Base-by-base conservation (phyloP, 2,113 vertebrate genomes). In the Morone chrysops region DNA sequence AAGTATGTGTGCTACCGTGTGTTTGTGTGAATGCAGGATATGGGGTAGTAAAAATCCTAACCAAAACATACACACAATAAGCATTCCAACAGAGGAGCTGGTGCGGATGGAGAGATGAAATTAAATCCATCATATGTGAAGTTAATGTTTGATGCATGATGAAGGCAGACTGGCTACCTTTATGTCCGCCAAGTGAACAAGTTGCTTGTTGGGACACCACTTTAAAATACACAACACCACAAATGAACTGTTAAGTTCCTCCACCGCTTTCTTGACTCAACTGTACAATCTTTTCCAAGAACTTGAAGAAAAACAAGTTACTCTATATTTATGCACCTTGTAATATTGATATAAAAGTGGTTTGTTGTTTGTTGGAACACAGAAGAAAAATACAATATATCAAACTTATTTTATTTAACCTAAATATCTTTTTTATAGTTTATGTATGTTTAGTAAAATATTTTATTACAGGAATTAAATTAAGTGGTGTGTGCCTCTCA, bases 91-190 rank as follows among this genome's bases (percentile, higher is more conserved):
- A 63, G 67, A 68, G 53, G 38, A 71, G 56, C 17, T 59, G 74
- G 8, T 8, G 38, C 3, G 5, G 36, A 56, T 41, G 20, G 16
- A 50, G 60, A 80, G 22, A 56, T 14, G n/a, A 80, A 45, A 78
- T 54, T 70, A 14, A 61, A 31, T 51, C 73, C n/a, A 75, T 66
- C 69, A 68, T 75, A 50, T 48, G 61, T 47, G 40, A 70, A 17
- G 47, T 77, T 43, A 82, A 68, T 56, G 75, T 75, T 60, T 87
- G 62, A 87, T 59, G 74, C 38, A 14, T 41, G 36, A 40, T 56
- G 50, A 20, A 56, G 40, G 8, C 43, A 38, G 41, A 61, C 48
- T 22, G 73, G 38, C 68, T 45, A 61, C 68, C 43, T 67, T 47
- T 12, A 41, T 50, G 47, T 68, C 68, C 70, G 67, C 17, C 6